Conservation (phyloP, 1,140 invertebrate species). For the Matsumurasca onukii region DNA sequence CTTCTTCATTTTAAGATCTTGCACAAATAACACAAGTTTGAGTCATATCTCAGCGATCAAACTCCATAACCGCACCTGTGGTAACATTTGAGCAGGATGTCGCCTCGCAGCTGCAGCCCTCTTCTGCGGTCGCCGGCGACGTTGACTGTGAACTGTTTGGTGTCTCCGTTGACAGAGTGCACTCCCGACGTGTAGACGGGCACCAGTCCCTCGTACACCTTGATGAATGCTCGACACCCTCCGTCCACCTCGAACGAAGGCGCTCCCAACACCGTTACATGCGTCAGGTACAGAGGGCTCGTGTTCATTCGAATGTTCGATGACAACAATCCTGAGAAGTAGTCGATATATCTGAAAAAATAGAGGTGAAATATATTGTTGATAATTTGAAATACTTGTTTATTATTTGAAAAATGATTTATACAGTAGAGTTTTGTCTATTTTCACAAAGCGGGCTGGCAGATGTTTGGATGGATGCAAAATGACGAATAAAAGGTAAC, state of each 20-base stretch:
- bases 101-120: slow-evolving; percentile 77
- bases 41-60: too few species aligned
- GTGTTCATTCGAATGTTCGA: slow-evolving; percentile 85
- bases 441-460: too few species aligned
- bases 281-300: slow-evolving; percentile 80
- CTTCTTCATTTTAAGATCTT: too few species aligned
- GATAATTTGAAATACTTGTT: slow-evolving; percentile 17
- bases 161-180: slow-evolving; percentile 65
- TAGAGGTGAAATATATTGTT: slow-evolving; percentile 16
- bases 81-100: slow-evolving; percentile 89
- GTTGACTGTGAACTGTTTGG: slow-evolving; percentile 67
- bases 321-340: slow-evolving; percentile 87
- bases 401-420: too few species aligned
- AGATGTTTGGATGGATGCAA: too few species aligned
- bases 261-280: slow-evolving; percentile 81
- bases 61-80: slow-evolving; percentile 56
- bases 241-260: slow-evolving; percentile 72
- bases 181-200: slow-evolving; percentile 84
- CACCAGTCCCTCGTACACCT: slow-evolving; percentile 81
- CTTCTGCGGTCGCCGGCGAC: slow-evolving; percentile 58
- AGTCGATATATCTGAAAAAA: slow-evolving; percentile 75
- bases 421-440: too few species aligned
- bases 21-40: too few species aligned
- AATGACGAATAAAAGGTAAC: too few species aligned
- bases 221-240: slow-evolving; percentile 77